Evolutionary conservation across 2,113 vertebrate genomes (phyloP).

Genomic region (Prietella phreatophila): DNA sequence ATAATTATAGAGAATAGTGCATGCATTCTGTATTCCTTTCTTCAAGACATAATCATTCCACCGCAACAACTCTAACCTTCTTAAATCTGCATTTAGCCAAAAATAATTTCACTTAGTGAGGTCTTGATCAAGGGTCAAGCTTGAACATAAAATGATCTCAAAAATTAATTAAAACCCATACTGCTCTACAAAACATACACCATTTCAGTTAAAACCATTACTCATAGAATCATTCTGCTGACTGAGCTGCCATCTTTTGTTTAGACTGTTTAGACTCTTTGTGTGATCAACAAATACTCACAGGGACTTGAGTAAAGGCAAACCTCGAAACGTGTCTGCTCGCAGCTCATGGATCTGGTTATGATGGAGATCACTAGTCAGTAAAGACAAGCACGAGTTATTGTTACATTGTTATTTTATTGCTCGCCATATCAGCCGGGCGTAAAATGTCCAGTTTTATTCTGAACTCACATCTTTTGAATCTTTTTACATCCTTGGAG

Average conservation of each 20-base stretch:
- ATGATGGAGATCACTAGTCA: constrained; percentile 84
- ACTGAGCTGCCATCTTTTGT: neutral
- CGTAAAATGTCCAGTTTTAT: neutral
- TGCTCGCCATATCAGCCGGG: neutral
- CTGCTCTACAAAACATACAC: neutral
- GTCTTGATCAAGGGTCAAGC: neutral
- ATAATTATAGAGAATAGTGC: neutral
- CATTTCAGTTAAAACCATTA: neutral
- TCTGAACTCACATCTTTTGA: constrained; percentile 46
- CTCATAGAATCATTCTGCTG: neutral
- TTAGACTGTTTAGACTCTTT: neutral
- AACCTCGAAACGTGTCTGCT: constrained; percentile 80
- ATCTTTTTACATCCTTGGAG: constrained; percentile 80
- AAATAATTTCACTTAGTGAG: neutral
- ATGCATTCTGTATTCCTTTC: neutral
- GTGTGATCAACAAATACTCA: constrained; percentile 69
- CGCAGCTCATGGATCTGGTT: constrained; percentile 84
- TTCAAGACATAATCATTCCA: neutral
- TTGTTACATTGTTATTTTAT: neutral
- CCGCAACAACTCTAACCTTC: neutral
- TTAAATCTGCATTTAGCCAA: neutral
- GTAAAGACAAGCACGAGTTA: constrained; percentile 43
- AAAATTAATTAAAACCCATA: neutral
- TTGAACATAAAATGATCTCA: neutral
- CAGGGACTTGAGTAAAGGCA: constrained; percentile 83